Conservation (phyloP, 2,888 invertebrate species). For the Mythimna ferrago region DNA sequence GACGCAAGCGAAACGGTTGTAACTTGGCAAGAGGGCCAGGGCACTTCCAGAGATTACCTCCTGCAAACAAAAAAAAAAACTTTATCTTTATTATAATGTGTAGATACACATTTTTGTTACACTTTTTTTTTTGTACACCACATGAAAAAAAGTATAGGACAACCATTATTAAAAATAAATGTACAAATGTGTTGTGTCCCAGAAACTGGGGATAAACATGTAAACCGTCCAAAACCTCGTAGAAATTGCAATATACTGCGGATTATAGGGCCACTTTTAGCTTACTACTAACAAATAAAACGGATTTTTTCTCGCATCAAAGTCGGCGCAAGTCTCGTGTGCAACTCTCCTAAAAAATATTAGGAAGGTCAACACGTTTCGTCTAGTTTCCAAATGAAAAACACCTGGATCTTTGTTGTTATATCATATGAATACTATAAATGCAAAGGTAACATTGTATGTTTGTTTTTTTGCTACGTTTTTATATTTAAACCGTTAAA, state of each 20-base stretch:
- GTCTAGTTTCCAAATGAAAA: conserved; percentile 11
- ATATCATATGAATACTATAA: not conserved
- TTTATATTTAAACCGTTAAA: not conserved
- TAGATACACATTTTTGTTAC: no score
- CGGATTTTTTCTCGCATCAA: conserved; percentile 20
- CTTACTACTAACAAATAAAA: conserved; percentile 29
- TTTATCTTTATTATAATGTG: no score
- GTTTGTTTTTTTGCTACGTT: not conserved
- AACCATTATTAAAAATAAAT: no score
- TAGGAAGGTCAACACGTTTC: conserved; percentile 36
- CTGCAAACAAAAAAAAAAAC: no score
- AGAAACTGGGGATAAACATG: not conserved
- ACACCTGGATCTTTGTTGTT: conserved; percentile 21
- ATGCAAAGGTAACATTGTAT: not conserved
- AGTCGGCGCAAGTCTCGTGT: conserved; percentile 18
- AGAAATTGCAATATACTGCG: not conserved
- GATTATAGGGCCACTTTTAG: conserved; percentile 20
- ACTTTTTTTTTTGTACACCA: no score
- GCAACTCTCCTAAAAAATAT: conserved; percentile 38
- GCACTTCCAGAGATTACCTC: no score
- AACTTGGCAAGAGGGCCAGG: no score
- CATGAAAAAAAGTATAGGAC: no score
- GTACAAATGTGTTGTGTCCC: no score
- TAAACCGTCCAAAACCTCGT: conserved; percentile 1
- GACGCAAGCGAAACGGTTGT: no score